Evolutionary conservation across 2,888 invertebrate species (phyloP).

Genomic region (Portevinia maculata): DNA sequence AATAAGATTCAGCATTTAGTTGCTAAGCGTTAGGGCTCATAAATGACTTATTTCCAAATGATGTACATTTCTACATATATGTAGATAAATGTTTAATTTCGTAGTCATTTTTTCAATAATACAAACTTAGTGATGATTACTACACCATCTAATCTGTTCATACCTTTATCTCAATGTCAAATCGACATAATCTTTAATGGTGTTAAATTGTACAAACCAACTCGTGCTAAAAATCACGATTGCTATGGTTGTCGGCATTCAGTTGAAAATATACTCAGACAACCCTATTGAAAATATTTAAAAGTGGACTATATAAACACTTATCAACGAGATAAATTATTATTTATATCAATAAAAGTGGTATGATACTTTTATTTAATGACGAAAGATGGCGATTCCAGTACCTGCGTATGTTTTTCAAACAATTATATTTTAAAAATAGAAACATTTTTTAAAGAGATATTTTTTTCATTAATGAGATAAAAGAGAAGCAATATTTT

Average conservation of each 20-base stretch:
- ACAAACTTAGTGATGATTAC: no score
- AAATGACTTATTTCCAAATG: no score
- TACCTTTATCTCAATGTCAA: background rate
- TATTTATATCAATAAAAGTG: background rate
- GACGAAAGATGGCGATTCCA: background rate
- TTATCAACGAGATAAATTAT: no score
- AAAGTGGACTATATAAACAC: no score
- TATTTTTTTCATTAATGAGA: background rate
- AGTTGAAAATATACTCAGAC: no score
- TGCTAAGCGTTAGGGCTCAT: no score
- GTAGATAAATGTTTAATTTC: no score
- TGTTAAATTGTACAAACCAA: background rate
- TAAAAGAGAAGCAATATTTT: background rate
- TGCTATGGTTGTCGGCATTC: background rate
- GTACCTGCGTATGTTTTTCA: background rate
- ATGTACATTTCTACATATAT: no score
- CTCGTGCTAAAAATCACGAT: conserved; percentile 20
- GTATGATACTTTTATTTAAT: background rate
- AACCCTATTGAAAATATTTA: no score
- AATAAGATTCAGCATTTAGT: no score
- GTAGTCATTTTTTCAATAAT: no score
- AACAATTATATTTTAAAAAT: background rate
- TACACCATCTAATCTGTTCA: no score
- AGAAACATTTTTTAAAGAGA: background rate
- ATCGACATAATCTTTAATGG: background rate